Evolutionary conservation across 2,113 vertebrate species (phyloP).

Genomic region (Sardina pilchardus): DNA sequence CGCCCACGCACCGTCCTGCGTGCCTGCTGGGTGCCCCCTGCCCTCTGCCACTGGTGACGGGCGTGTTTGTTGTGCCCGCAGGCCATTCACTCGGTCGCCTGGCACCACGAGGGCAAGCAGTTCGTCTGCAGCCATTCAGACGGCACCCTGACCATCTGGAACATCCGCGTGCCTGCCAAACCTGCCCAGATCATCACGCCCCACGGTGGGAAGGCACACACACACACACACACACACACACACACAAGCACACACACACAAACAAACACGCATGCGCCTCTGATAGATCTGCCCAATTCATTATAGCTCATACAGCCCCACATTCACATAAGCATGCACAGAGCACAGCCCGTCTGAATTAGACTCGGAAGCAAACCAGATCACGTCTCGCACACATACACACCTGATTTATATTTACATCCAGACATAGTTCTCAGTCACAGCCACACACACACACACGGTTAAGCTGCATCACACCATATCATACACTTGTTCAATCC

Average conservation of each 20-base stretch:
- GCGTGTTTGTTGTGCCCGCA: conserved; percentile 55
- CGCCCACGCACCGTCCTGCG: background rate
- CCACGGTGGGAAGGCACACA: conserved; percentile 79
- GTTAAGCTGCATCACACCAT: background rate
- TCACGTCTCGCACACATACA: background rate
- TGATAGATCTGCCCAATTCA: background rate
- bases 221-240: background rate
- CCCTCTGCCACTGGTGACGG: background rate
- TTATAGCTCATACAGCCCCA: background rate
- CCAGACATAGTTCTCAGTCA: background rate
- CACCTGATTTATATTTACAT: background rate
- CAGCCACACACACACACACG: background rate
- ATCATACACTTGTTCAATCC: background rate
- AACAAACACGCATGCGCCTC: background rate
- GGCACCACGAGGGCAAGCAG: conserved; percentile 98
- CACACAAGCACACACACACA: background rate
- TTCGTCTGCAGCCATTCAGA: conserved; percentile 99
- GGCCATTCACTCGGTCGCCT: conserved; percentile 97
- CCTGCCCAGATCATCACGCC: conserved; percentile 92
- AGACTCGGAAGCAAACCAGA: background rate
- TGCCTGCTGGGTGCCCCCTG: background rate
- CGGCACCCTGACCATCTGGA: conserved; percentile 96
- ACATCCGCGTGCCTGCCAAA: conserved; percentile 86
- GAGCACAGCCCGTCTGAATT: background rate
- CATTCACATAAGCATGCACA: background rate